Evolutionary conservation across 2,888 invertebrate species (phyloP), one percentile per base, ranked within the genome.

Genomic region (Lamproptera curius): DNA sequence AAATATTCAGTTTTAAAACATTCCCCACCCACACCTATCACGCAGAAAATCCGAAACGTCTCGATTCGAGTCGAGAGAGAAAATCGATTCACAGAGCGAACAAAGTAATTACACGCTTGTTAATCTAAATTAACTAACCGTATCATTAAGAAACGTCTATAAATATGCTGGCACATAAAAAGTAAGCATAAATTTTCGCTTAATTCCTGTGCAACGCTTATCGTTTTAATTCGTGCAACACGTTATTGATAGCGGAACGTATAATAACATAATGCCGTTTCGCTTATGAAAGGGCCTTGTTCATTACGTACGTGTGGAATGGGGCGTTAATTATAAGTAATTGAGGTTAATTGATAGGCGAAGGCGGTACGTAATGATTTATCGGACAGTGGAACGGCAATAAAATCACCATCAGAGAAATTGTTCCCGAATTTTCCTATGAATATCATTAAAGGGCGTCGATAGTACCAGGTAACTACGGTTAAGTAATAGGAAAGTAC

Each of bases 81-180:
- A 73, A 75, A 74, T 71, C 66, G 70, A 64, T 74, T 67, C 62
- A 56, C 57, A 63, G 63, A 62, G 67, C 61, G 63, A 67, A 70
- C 69, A 66, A 69, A 65, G 68, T 77, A 76, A 80, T 81, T 78
- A 79, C 69, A 67, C 67, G 71, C 70, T 68, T 65, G 73, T 76
- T 74, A 74, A 76, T 77, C 73, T 69, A 70, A 70, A 78, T 76
- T 73, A 80, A 77, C 73, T 64, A 72, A 72, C 73, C 69, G 64
- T 72, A 66, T 67, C 73, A 71, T 65, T 67, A 76, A 72, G 75
- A 74, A 67, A 76, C 70, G 72, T 63, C 58, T 62, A 71, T 76
- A 56, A 55, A 45, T 52, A 54, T 46, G 31, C 45, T 48, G 43
- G 43, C 26, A 43, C 50, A 45, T 50, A 44, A 42, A 45, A 53